Evolutionary conservation across 1,140 invertebrate genomes (phyloP).

Genomic region (Ostrea edulis): DNA sequence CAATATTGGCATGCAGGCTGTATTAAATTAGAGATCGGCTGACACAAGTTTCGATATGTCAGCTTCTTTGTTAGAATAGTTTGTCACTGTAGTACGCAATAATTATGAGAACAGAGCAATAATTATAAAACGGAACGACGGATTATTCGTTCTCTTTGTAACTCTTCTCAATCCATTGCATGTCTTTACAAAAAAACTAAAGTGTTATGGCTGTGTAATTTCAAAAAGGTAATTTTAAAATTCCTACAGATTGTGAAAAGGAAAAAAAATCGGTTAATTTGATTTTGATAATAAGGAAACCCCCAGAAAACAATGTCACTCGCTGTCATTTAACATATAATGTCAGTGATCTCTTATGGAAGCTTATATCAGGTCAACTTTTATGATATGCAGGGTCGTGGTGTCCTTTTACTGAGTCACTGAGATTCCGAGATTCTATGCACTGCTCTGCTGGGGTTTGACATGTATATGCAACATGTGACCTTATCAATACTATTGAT

Average conservation of each 20-base stretch:
- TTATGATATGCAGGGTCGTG: neutral
- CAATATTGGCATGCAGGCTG: neutral
- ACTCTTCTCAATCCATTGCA: neutral
- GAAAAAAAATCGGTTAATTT: neutral
- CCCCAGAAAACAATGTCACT: neutral
- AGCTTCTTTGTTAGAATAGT: neutral
- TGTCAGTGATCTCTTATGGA: neutral
- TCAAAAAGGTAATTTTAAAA: neutral
- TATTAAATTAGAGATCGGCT: conserved; percentile 1
- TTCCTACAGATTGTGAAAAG: neutral
- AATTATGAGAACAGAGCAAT: neutral
- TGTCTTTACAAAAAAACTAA: neutral
- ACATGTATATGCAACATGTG: neutral
- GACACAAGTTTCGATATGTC: conserved; percentile 1
- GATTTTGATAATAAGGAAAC: neutral
- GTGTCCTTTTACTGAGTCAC: neutral
- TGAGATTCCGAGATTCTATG: neutral
- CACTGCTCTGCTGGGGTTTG: neutral
- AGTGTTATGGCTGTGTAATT: neutral
- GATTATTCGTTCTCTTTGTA: neutral
- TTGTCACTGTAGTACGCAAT: neutral
- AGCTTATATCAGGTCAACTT: neutral
- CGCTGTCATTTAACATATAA: neutral
- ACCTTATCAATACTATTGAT: no score
- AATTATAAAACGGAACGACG: neutral